phyloP scores from a whole-genome alignment of 2,888 invertebrate genomes.

The Bugula neritina region DNA sequence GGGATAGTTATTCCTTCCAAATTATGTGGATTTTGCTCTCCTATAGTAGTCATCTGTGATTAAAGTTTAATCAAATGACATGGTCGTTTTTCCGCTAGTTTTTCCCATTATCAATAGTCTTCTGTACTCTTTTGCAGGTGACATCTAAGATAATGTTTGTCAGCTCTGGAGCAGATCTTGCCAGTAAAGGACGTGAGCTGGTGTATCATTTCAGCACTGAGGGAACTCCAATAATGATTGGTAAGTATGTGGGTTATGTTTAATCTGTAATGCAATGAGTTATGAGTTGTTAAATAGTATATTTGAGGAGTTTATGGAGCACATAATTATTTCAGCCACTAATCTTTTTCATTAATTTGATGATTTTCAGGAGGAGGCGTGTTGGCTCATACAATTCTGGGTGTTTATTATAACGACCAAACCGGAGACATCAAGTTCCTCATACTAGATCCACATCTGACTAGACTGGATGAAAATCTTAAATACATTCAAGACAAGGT shows the following conservation, averaged over 20 bases:
- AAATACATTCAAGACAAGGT: conserved; percentile 56
- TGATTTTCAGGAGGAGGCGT: conserved; percentile 92
- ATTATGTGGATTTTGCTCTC: too few relatives aligned
- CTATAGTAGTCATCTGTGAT: too few relatives aligned
- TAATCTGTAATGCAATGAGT: too few relatives aligned
- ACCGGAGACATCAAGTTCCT: conserved; percentile 80
- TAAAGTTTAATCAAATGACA: too few relatives aligned
- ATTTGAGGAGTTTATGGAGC: too few relatives aligned
- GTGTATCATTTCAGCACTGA: conserved; percentile 82
- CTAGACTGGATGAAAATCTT: conserved; percentile 73
- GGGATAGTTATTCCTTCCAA: too few relatives aligned
- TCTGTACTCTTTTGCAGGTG: conserved; percentile 43
- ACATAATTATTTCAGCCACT: too few relatives aligned
- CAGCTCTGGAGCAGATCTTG: conserved; percentile 76
- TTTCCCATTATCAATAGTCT: too few relatives aligned
- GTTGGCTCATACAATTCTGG: conserved; percentile 93
- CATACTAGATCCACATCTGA: conserved; percentile 97
- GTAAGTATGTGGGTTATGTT: conserved; percentile 58
- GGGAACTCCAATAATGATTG: conserved; percentile 97
- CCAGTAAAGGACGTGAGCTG: conserved; percentile 71
- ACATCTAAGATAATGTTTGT: conserved; percentile 74
- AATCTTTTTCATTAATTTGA: too few relatives aligned
- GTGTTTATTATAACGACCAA: conserved; percentile 76
- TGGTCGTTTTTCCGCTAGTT: too few relatives aligned
- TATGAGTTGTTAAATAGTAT: too few relatives aligned